Evolutionary conservation across 2,797 vertebrate species (phyloP), one percentile per base, ranked within the genome.

Genomic region (Rhinogobio ventralis): DNA sequence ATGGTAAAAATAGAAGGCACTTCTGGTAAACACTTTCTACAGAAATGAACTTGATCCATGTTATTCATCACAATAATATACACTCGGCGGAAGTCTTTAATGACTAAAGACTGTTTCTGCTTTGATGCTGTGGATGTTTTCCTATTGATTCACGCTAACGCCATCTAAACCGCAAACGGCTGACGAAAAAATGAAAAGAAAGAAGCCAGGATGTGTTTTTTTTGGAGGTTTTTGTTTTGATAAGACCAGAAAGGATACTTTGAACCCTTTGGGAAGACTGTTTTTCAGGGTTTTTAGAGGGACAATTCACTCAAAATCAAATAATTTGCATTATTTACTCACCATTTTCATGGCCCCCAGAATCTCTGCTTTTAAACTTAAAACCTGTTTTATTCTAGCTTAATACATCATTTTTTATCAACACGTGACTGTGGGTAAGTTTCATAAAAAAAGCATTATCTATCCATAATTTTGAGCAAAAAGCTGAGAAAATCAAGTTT

Each of bases 11-110:
- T 77, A 89, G 82, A 82, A 81, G 8, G n/a, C 14, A 57, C 51
- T 86, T 89, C 88, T 89, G 86, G 88, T 89, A 86, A 85, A 87
- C 23, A 69, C 71, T 84, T 80, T 71, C 14, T 42, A 83, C 57
- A 49, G 46, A 74, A 72, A 77, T 23, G 68, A 85, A 74, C 62
- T 33, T 46, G 49, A 73, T 51, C 75, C 75, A 23, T 46, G 77
- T 15, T 81, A 79, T 72, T 84, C 69, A 80, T 81, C 79, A 82
- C 23, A 74, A 57, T 79, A 72, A 81, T 82, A 81, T 73, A 82
- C 79, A 74, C 30, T 60, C n/a, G 23, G 46, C 28, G 77, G 73
- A 87, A 84, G 71, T 74, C 49, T 86, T 74, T 69, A 53, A 75
- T 57, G 83, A 71, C 72, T 83, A 73, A 67, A 60, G 73, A 36